Percentiles rank a stretch among this genome's conserved stretches.
Conservation (phyloP, 2,113 vertebrate species). For the Pteropus alecto region DNA sequence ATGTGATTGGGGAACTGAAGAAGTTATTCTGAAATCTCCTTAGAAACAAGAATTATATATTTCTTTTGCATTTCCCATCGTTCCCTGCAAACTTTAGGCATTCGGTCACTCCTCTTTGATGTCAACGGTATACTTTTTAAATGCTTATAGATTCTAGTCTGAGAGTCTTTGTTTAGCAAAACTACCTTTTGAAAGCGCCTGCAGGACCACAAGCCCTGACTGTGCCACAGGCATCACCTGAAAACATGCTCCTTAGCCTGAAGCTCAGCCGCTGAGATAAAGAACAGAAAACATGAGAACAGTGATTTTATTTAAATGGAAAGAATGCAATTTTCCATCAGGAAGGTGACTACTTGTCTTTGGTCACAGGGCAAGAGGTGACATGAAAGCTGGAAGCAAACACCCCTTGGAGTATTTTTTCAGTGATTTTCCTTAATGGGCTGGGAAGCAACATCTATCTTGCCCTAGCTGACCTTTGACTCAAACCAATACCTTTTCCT, state of each 20-base stretch:
- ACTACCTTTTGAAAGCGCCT: background rate
- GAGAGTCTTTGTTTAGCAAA: background rate
- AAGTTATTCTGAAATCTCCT: background rate
- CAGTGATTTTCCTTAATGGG: slow-evolving; percentile 51
- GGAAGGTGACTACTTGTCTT: background rate
- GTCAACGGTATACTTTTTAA: background rate
- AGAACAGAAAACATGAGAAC: background rate
- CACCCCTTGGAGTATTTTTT: slow-evolving; percentile 22
- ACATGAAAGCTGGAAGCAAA: slow-evolving; percentile 60
- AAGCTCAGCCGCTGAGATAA: background rate
- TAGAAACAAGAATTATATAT: background rate
- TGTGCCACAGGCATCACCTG: background rate
- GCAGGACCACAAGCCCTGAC: background rate
- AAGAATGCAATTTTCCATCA: slow-evolving; percentile 30
- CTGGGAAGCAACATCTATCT: slow-evolving; percentile 62
- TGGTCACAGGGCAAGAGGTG: slow-evolving; percentile 69
- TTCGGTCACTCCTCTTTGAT: background rate
- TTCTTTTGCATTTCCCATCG: background rate
- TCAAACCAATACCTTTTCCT: slow-evolving; percentile 46
- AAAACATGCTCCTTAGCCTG: background rate
- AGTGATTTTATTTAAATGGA: background rate
- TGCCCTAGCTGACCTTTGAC: slow-evolving; percentile 70
- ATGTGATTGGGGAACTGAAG: rapidly evolving
- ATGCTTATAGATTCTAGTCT: background rate
- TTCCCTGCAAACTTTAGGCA: background rate